Evolutionary conservation across 2,113 vertebrate species (phyloP).

Genomic region (Rhea pennata): DNA sequence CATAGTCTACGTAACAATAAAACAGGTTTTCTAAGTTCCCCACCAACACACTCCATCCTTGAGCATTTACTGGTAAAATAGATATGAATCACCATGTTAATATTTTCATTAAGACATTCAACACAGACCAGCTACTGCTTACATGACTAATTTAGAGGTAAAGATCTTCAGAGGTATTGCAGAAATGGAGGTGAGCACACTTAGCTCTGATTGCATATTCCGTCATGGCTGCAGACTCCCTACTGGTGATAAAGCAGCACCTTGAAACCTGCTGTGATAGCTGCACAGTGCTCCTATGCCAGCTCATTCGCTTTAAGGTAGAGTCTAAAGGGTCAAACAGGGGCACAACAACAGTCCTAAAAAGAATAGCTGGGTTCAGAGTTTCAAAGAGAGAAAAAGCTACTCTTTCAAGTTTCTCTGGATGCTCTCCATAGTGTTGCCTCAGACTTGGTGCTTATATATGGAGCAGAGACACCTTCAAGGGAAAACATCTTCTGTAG

Average conservation of each 20-base stretch:
- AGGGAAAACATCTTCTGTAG: background rate
- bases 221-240: background rate
- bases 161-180: background rate
- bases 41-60: background rate
- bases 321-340: background rate
- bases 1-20: background rate
- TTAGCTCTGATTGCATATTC: rapidly evolving
- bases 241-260: background rate
- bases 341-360: background rate
- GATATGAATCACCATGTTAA: background rate
- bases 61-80: background rate
- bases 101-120: background rate
- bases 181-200: background rate
- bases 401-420: background rate
- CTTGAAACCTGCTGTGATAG: background rate
- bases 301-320: background rate
- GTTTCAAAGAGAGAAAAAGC: background rate
- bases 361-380: background rate
- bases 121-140: background rate
- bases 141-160: background rate
- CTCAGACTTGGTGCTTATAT: background rate
- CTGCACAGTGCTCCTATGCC: background rate
- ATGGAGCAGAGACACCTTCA: background rate
- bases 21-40: background rate
- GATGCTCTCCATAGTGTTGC: background rate